Percentiles rank a stretch among this genome's conserved stretches.
phyloP scores from a whole-genome alignment of 2,113 vertebrate genomes.

The Psophia crepitans region DNA sequence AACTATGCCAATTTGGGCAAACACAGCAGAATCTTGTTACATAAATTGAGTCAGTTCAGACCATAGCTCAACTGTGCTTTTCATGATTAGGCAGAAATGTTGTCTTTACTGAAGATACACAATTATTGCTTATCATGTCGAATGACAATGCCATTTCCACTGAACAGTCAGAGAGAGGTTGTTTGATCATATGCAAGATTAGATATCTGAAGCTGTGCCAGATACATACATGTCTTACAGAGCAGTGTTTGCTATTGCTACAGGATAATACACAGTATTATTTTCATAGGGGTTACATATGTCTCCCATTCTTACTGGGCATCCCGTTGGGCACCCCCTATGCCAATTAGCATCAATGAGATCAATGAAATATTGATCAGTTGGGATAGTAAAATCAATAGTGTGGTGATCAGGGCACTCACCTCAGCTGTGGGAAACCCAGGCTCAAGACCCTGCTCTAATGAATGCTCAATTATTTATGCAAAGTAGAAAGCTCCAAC shows the following conservation, averaged over 20 bases:
- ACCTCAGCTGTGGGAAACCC: constrained; percentile 45
- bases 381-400: constrained; percentile 35
- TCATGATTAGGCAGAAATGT: constrained; percentile 8
- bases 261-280: background rate
- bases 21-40: constrained; percentile 28
- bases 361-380: constrained; percentile 29
- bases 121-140: background rate
- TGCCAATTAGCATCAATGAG: constrained; percentile 39
- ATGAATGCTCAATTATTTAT: constrained; percentile 67
- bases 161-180: background rate
- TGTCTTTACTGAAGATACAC: background rate
- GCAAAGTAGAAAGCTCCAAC: constrained; percentile 46
- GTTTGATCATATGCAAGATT: background rate
- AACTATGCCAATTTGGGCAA: constrained; percentile 57
- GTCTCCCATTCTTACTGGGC: background rate
- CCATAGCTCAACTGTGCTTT: constrained; percentile 19
- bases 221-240: background rate
- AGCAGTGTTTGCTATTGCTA: background rate
- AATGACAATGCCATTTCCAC: background rate
- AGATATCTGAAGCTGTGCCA: background rate
- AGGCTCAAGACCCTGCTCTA: constrained; percentile 38
- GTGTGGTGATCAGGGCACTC: constrained; percentile 44
- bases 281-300: background rate
- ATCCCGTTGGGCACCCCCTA: background rate
- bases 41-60: constrained; percentile 36